Conservation (phyloP, 2,797 vertebrate genomes). For the Lacerta agilis region DNA sequence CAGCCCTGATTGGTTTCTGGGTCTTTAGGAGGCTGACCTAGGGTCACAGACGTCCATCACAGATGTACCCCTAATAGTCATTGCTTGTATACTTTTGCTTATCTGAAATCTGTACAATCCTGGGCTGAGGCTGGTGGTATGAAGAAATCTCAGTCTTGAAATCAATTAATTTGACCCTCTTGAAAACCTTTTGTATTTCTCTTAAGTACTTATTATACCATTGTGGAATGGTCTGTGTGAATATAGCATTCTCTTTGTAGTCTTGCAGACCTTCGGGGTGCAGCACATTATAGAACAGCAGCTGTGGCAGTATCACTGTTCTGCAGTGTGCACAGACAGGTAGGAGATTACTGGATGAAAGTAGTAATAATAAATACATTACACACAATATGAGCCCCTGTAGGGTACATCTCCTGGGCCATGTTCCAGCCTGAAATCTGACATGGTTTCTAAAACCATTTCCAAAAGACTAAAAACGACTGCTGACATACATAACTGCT, state of each 20-base stretch:
- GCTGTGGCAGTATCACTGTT: neutral
- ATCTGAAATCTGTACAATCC: neutral
- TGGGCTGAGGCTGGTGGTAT: too few relatives aligned
- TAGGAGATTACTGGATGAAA: neutral
- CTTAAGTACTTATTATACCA: neutral
- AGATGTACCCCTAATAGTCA: too few relatives aligned
- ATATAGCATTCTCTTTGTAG: constrained; percentile 3
- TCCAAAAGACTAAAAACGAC: neutral
- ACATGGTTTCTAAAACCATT: neutral
- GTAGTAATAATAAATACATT: constrained; percentile 11
- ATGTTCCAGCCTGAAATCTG: constrained; percentile 10
- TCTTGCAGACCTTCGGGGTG: neutral
- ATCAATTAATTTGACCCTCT: neutral
- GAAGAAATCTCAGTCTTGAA: neutral
- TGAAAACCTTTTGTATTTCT: neutral
- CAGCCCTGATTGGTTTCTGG: too few relatives aligned
- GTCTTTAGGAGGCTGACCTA: too few relatives aligned
- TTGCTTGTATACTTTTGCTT: too few relatives aligned
- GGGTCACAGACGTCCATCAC: too few relatives aligned
- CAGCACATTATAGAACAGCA: constrained; percentile 1
- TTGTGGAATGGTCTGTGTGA: neutral
- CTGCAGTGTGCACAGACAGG: neutral
- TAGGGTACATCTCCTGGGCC: neutral
- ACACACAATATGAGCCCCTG: constrained; percentile 6
- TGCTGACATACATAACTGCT: neutral